Conservation (phyloP, 2,888 invertebrate genomes). For the Dyspetes luteomarginatus region DNA sequence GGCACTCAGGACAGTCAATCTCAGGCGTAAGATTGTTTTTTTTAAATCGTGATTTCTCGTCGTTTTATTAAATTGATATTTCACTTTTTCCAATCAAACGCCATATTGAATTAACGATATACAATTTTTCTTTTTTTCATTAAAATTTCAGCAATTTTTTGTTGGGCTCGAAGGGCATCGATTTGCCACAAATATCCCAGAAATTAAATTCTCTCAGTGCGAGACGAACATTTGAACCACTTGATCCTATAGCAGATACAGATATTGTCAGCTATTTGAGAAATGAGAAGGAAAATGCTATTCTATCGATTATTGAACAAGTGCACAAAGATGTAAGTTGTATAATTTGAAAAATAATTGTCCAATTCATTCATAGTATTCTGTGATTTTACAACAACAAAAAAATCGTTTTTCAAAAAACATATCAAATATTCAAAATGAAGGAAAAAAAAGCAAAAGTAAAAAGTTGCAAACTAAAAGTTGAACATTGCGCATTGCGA, state of each 20-base stretch:
- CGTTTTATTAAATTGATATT: slow-evolving; percentile 3
- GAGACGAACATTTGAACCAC: slow-evolving; percentile 93
- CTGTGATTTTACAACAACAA: too few species aligned
- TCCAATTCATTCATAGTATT: too few species aligned
- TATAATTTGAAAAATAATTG: too few species aligned
- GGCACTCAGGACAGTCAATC: slow-evolving; percentile 94
- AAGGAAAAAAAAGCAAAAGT: too few species aligned
- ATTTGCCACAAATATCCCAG: slow-evolving; percentile 96
- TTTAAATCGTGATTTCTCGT: not conserved
- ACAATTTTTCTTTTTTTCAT: not conserved
- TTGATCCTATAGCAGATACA: slow-evolving; percentile 95
- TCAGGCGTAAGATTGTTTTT: slow-evolving; percentile 88
- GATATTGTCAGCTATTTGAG: slow-evolving; percentile 95
- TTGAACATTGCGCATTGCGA: too few species aligned
- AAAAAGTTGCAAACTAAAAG: too few species aligned
- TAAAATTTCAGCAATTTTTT: slow-evolving; percentile 89
- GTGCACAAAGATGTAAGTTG: slow-evolving; percentile 92
- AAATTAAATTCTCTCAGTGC: slow-evolving; percentile 95
- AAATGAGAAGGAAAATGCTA: slow-evolving; percentile 97
- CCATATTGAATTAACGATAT: too few species aligned
- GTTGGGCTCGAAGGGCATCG: slow-evolving; percentile 96
- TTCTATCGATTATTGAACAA: slow-evolving; percentile 95
- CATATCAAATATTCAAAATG: too few species aligned
- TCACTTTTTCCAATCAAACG: not conserved
- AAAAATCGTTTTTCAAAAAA: too few species aligned